Evolutionary conservation across 1,140 invertebrate species (phyloP).

Genomic region (Panagrolaimus sp.): DNA sequence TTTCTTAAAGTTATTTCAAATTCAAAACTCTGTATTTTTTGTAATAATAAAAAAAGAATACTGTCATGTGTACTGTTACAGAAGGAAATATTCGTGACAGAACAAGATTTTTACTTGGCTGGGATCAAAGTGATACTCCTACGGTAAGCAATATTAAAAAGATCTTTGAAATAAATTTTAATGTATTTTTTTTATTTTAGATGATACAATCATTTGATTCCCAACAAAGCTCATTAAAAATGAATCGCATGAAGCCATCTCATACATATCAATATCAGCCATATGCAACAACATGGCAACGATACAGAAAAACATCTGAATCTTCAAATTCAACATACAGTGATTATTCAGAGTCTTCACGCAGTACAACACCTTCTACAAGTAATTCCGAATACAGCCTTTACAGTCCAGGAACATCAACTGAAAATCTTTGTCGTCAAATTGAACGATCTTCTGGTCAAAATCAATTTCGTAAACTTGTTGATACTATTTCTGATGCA

Average conservation of each 20-base stretch:
- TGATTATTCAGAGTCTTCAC: background rate
- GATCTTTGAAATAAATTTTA: background rate
- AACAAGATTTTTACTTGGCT: conserved; percentile 1
- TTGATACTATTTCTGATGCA: background rate
- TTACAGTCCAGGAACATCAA: background rate
- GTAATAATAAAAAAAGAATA: no score
- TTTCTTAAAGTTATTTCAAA: background rate
- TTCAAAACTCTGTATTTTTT: background rate
- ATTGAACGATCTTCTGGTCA: background rate
- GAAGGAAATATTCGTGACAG: background rate
- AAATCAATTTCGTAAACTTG: conserved; percentile 6
- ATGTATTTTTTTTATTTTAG: background rate
- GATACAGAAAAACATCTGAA: conserved; percentile 3
- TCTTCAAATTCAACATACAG: background rate
- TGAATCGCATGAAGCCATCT: background rate
- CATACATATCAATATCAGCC: background rate
- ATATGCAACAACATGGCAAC: background rate
- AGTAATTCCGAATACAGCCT: background rate
- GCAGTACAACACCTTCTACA: background rate
- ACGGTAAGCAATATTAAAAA: background rate
- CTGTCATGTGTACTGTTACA: background rate
- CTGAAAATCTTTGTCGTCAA: background rate
- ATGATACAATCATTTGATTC: background rate
- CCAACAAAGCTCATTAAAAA: background rate
- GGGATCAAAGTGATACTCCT: background rate